Conservation (phyloP, 2,113 vertebrate species). For the Merops nubicus region DNA sequence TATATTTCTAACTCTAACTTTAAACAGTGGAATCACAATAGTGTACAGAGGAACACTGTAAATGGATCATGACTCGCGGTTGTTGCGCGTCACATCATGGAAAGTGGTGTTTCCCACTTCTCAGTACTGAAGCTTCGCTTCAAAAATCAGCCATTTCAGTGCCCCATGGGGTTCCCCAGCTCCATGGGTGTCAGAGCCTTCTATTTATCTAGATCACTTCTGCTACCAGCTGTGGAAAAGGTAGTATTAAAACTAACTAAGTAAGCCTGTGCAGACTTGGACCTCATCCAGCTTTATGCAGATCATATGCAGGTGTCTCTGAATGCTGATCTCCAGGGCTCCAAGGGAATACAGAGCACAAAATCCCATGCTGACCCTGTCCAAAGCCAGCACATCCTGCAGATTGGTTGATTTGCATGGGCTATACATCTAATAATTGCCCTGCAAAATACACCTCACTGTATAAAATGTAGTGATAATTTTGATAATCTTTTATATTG, state of each 20-base stretch:
- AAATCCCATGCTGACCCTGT: background rate
- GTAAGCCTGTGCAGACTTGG: background rate
- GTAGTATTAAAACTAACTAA: slow-evolving; percentile 36
- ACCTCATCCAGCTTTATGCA: background rate
- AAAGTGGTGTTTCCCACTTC: background rate
- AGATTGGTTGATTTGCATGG: background rate
- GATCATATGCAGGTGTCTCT: slow-evolving; percentile 2
- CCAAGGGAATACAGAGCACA: background rate
- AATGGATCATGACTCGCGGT: slow-evolving; percentile 4
- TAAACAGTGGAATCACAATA: slow-evolving; percentile 21
- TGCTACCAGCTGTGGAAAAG: slow-evolving; percentile 43
- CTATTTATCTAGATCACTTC: slow-evolving; percentile 40
- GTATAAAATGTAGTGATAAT: background rate
- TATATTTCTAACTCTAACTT: slow-evolving; percentile 35
- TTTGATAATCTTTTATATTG: background rate
- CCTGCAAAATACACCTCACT: background rate
- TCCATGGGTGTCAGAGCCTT: background rate
- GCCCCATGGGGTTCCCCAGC: background rate
- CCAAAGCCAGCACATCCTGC: background rate
- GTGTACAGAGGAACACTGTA: background rate
- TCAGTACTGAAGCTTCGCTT: background rate
- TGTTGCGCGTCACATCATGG: slow-evolving; percentile 12
- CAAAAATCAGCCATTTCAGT: background rate
- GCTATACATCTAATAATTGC: background rate
- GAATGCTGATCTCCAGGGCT: background rate